These are phyloP conservation scores for Danio tinwini DNA, from an alignment of 2,797 vertebrate genomes.

Conservation along the genomic window DNA sequence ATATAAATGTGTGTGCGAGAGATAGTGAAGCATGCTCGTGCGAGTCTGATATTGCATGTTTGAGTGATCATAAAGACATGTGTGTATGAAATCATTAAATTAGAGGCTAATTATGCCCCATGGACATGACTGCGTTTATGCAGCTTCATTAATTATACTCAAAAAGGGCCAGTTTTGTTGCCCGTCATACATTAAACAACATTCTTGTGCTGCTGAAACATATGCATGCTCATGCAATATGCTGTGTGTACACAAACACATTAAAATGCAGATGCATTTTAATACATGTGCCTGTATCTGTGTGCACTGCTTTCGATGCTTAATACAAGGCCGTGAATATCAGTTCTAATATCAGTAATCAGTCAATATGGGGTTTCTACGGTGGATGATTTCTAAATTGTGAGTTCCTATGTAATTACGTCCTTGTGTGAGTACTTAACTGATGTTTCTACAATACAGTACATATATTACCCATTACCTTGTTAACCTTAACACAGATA, in stretches of 20 bases:
- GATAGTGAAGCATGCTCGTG: constrained; percentile 5
- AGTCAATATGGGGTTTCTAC: background rate
- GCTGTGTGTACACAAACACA: background rate
- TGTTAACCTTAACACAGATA: background rate
- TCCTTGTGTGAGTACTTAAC: background rate
- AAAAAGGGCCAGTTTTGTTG: constrained; percentile 2
- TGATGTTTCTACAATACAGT: background rate
- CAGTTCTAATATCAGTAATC: background rate
- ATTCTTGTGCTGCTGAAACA: background rate
- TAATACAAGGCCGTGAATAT: background rate
- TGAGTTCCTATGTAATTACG: background rate
- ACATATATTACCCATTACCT: background rate
- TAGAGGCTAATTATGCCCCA: constrained; percentile 28
- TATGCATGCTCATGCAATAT: background rate
- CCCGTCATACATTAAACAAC: constrained; percentile 1
- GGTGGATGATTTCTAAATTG: background rate
- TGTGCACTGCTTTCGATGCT: background rate
- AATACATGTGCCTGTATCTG: background rate
- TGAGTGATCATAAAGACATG: constrained; percentile 19
- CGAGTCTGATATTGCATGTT: constrained; percentile 9
- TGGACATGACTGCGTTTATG: constrained; percentile 12
- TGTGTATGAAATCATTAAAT: constrained; percentile 39
- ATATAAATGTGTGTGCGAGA: constrained; percentile 23
- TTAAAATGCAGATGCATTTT: background rate
- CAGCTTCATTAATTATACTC: constrained; percentile 38